Evolutionary conservation across 2,797 vertebrate genomes (phyloP).

Genomic region (Parauchenoglanis punctatus): DNA sequence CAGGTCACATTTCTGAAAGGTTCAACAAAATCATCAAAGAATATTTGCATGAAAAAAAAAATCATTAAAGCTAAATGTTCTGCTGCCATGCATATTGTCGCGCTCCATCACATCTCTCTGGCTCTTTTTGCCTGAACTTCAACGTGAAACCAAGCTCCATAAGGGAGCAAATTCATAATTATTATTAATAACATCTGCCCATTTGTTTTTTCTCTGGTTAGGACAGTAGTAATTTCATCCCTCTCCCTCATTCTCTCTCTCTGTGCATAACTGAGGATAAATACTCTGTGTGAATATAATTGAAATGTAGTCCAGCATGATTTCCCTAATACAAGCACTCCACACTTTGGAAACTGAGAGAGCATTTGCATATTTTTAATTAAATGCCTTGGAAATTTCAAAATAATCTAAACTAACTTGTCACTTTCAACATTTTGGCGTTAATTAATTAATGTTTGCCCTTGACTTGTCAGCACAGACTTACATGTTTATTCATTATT

Average conservation of each 20-base stretch:
- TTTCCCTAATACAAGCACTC: constrained; percentile 70
- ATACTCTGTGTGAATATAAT: constrained; percentile 61
- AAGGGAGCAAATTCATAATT: constrained; percentile 45
- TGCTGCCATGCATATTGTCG: background rate
- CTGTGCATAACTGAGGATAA: constrained; percentile 52
- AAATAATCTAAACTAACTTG: constrained; percentile 68
- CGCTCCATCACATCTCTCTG: background rate
- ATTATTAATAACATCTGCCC: constrained; percentile 58
- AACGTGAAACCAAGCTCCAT: constrained; percentile 8
- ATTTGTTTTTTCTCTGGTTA: constrained; percentile 47
- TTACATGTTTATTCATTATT: constrained; percentile 67
- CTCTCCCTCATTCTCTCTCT: constrained; percentile 13
- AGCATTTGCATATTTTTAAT: constrained; percentile 81
- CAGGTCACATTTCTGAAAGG: no score
- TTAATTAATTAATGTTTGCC: constrained; percentile 70
- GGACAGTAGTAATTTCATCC: constrained; percentile 53
- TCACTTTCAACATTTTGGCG: constrained; percentile 65
- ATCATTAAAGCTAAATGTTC: background rate
- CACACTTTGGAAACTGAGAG: constrained; percentile 67
- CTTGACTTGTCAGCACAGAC: constrained; percentile 65
- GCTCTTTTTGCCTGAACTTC: constrained; percentile 34
- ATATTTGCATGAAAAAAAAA: background rate
- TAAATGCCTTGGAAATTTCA: constrained; percentile 67
- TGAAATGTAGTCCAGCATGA: constrained; percentile 70
- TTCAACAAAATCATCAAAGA: background rate